Conservation (phyloP, 1,140 invertebrate species). For the Atta texana region DNA sequence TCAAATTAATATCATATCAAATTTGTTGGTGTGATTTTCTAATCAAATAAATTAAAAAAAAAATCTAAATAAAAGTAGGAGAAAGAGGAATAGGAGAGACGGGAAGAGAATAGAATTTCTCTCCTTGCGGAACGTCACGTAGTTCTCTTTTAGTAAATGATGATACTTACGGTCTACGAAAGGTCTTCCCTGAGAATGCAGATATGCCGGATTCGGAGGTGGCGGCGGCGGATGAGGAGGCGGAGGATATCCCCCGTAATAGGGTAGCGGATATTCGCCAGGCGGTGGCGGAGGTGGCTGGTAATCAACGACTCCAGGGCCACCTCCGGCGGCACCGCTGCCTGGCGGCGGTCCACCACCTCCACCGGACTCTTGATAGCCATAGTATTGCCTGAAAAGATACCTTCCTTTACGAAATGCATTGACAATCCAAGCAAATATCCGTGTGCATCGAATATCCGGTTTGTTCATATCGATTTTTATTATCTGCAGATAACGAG, state of each 20-base stretch:
- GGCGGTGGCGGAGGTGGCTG: constrained; percentile 81
- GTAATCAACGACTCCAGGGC: constrained; percentile 83
- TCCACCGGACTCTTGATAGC: constrained; percentile 82
- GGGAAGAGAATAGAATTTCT: background rate
- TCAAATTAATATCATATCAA: background rate
- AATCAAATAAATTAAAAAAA: background rate
- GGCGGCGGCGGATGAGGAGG: constrained; percentile 90
- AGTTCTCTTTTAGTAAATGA: constrained; percentile 1
- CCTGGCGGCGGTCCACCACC: constrained; percentile 78
- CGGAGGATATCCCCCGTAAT: constrained; percentile 88
- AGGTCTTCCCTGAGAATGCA: constrained; percentile 84
- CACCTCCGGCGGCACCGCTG: constrained; percentile 76
- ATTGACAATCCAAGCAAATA: constrained; percentile 14
- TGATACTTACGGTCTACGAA: constrained; percentile 84
- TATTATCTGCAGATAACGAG: background rate
- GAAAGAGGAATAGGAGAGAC: background rate
- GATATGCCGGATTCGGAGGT: constrained; percentile 88
- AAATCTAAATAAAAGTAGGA: background rate
- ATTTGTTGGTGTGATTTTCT: background rate
- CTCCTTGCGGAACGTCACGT: background rate
- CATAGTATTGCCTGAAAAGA: constrained; percentile 83
- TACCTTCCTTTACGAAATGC: constrained; percentile 61
- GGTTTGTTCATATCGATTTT: constrained; percentile 20
- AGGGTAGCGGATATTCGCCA: constrained; percentile 81
- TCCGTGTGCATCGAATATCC: background rate